phyloP scores from a whole-genome alignment of 2,888 invertebrate genomes.

The Sisyra nigra region DNA sequence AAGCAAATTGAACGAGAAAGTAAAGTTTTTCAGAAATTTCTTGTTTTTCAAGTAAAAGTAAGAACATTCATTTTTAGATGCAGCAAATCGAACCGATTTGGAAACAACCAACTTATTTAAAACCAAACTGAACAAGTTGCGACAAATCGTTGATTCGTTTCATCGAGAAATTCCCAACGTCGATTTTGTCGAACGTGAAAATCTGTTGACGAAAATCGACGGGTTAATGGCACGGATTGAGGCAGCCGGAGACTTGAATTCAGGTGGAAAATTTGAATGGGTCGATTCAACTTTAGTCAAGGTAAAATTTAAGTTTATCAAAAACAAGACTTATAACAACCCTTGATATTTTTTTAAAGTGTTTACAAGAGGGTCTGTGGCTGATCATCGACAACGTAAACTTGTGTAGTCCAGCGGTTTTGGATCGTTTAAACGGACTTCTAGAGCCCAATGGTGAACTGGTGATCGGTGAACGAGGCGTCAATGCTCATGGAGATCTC shows the following conservation, averaged over 20 bases:
- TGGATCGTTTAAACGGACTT: constrained; percentile 90
- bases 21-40: not conserved
- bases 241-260: constrained; percentile 45
- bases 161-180: constrained; percentile 15
- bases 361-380: constrained; percentile 69
- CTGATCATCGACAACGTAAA: constrained; percentile 85
- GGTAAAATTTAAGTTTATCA: constrained; percentile 24
- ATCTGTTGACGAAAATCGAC: constrained; percentile 23
- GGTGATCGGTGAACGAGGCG: constrained; percentile 82
- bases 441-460: constrained; percentile 86
- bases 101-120: constrained; percentile 29
- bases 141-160: constrained; percentile 18
- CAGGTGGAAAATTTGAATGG: constrained; percentile 89
- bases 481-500: constrained; percentile 48
- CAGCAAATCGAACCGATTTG: constrained; percentile 22
- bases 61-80: constrained; percentile 1
- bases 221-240: constrained; percentile 28
- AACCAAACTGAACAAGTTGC: constrained; percentile 24
- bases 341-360: constrained; percentile 34
- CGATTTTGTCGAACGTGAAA: constrained; percentile 16
- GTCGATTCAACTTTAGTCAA: constrained; percentile 77
- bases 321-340: too few relatives aligned
- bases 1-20: constrained; percentile 10
- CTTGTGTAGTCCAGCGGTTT: constrained; percentile 87
- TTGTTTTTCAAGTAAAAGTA: not conserved